Evolutionary conservation across 2,113 vertebrate species (phyloP).

Genomic region (Gymnorhina tibicen): DNA sequence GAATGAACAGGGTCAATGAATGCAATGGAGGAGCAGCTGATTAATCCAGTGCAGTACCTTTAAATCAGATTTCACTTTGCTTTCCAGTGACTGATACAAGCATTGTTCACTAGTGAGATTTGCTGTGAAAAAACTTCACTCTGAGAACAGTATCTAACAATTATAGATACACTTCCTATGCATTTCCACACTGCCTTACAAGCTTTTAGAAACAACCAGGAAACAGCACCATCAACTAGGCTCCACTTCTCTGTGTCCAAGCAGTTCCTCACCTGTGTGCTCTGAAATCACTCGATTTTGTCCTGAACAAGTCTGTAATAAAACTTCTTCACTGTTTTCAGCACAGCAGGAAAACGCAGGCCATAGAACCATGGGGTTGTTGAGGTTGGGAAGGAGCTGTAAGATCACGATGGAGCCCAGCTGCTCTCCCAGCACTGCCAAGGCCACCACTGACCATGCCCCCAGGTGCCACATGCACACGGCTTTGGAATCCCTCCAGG

Average conservation of each 20-base stretch:
- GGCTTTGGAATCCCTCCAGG: neutral
- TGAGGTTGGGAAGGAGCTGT: neutral
- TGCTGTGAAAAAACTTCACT: neutral
- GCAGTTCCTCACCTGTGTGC: neutral
- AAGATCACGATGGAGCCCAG: neutral
- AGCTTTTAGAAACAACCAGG: neutral
- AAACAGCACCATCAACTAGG: neutral
- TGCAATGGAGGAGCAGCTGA: constrained; percentile 22
- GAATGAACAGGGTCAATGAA: constrained; percentile 35
- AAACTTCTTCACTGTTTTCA: neutral
- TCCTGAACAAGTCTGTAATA: neutral
- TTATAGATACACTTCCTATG: neutral
- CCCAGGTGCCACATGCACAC: fast-evolving
- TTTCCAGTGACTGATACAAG: neutral
- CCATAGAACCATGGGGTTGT: neutral
- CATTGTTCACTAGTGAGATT: neutral
- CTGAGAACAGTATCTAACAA: neutral
- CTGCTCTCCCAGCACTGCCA: neutral
- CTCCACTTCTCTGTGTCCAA: neutral
- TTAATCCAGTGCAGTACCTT: constrained; percentile 6
- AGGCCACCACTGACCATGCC: neutral
- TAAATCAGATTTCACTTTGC: constrained; percentile 7
- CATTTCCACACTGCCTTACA: neutral
- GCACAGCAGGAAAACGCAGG: neutral
- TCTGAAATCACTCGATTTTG: neutral